Conservation (phyloP, 2,113 vertebrate species). For the Phrynocephalus versicolor region DNA sequence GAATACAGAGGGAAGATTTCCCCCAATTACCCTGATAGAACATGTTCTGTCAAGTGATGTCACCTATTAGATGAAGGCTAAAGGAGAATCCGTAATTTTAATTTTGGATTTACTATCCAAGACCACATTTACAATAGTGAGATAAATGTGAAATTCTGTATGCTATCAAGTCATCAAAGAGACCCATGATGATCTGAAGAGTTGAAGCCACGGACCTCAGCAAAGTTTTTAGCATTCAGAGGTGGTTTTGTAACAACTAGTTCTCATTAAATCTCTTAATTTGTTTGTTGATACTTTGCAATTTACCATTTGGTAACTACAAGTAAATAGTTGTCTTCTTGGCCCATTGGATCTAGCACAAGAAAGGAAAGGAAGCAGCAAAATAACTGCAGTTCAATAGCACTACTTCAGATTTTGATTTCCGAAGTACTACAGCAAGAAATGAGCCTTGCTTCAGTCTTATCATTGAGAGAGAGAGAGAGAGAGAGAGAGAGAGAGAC, state of each 20-base stretch:
- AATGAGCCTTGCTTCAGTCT: slow-evolving; percentile 17
- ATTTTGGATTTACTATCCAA: slow-evolving; percentile 55
- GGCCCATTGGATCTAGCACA: slow-evolving; percentile 56
- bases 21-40: too few relatives aligned
- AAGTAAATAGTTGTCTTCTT: slow-evolving; percentile 66
- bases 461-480: slow-evolving; percentile 31
- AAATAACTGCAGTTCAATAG: slow-evolving; percentile 64
- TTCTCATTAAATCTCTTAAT: slow-evolving; percentile 64
- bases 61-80: background rate
- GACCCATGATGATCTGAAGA: slow-evolving; percentile 52
- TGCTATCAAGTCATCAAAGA: slow-evolving; percentile 61
- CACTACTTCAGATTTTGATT: slow-evolving; percentile 66
- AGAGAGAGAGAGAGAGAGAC: slow-evolving; percentile 13
- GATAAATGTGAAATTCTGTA: background rate
- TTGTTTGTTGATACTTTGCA: slow-evolving; percentile 66
- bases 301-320: slow-evolving; percentile 68
- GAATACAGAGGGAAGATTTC: too few relatives aligned
- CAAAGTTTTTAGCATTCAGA: slow-evolving; percentile 62
- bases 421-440: slow-evolving; percentile 55
- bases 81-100: slow-evolving; percentile 49
- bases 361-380: slow-evolving; percentile 45
- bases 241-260: slow-evolving; percentile 66
- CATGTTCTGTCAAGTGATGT: too few relatives aligned
- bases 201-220: slow-evolving; percentile 58
- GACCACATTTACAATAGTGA: slow-evolving; percentile 19